A percentile compares a stretch with the other conserved stretches of the same genome.
phyloP scores from a whole-genome alignment of 2,797 vertebrate species.

The Sebastolobus alascanus region DNA sequence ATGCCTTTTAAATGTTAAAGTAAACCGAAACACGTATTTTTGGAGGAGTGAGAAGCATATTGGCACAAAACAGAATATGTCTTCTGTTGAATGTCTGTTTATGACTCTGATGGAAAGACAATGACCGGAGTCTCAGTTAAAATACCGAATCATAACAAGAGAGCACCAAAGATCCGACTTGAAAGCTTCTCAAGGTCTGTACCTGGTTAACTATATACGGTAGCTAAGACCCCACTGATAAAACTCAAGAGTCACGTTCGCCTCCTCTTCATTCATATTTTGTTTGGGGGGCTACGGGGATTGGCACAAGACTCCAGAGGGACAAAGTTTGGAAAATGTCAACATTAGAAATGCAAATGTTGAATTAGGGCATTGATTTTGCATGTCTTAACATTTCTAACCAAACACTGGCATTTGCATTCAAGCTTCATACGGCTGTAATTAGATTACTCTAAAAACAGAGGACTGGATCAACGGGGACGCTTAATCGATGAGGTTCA shows the following conservation, averaged over 20 bases:
- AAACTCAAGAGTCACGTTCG: conserved; percentile 21
- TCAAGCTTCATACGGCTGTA: conserved; percentile 52
- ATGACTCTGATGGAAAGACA: conserved; percentile 19
- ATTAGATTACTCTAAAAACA: conserved; percentile 65
- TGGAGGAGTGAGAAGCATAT: neutral
- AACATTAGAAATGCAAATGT: conserved; percentile 83
- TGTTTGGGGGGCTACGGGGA: conserved; percentile 46
- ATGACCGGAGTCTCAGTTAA: conserved; percentile 4
- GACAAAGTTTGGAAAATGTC: conserved; percentile 72
- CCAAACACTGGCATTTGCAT: conserved; percentile 67
- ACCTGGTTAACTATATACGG: neutral
- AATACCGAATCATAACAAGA: neutral
- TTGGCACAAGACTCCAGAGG: conserved; percentile 53
- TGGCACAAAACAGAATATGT: neutral
- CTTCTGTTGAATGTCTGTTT: neutral
- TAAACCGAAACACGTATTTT: neutral
- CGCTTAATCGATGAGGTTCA: conserved; percentile 48
- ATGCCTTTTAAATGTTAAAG: neutral
- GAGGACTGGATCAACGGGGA: conserved; percentile 39
- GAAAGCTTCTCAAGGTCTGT: neutral
- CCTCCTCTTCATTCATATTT: conserved; percentile 44
- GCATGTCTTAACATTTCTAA: conserved; percentile 81
- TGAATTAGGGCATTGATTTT: conserved; percentile 80
- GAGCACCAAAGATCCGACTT: neutral
- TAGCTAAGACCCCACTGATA: neutral